Percentiles rank a stretch among this genome's conserved stretches.
These are phyloP conservation scores for Orthosia cruda DNA, from an alignment of 2,888 invertebrate genomes.

Conservation along the genomic window DNA sequence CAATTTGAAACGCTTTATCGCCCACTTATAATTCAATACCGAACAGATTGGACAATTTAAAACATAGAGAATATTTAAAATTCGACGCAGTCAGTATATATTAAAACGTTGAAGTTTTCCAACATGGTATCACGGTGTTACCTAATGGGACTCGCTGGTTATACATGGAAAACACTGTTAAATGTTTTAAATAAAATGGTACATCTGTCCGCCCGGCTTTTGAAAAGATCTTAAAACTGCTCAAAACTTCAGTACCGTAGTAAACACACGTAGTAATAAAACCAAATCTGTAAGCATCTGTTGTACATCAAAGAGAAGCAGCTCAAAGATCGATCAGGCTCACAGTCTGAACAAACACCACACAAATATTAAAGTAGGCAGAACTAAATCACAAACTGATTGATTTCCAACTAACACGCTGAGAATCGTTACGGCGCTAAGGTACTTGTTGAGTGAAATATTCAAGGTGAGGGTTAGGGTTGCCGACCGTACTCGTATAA, in stretches of 20 bases:
- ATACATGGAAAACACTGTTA: conserved; percentile 16
- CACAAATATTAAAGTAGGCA: no score
- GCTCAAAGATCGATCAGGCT: conserved; percentile 18
- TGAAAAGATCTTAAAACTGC: no score
- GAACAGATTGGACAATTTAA: conserved; percentile 45
- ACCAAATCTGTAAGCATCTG: conserved; percentile 31
- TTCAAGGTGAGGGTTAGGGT: no score
- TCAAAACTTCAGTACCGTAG: no score
- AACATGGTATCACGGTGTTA: conserved; percentile 18
- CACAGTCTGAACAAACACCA: conserved; percentile 23
- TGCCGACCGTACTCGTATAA: no score
- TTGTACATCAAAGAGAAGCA: conserved; percentile 38
- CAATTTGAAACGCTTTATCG: conserved; percentile 33
- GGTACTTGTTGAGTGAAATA: no score
- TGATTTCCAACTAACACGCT: no score
- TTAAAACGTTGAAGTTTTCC: conserved; percentile 30
- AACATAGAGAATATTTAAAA: conserved; percentile 56
- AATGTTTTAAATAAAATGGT: conserved; percentile 5
- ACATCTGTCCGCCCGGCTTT: no score
- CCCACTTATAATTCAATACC: conserved; percentile 47
- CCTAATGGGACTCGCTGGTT: conserved; percentile 41
- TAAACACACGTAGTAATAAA: no score
- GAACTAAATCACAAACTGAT: no score
- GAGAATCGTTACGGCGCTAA: no score
- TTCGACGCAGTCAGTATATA: conserved; percentile 36